These are phyloP conservation scores for Pseudorhombus dupliciocellatus DNA, from an alignment of 2,113 vertebrate genomes.

Conservation along the genomic window DNA sequence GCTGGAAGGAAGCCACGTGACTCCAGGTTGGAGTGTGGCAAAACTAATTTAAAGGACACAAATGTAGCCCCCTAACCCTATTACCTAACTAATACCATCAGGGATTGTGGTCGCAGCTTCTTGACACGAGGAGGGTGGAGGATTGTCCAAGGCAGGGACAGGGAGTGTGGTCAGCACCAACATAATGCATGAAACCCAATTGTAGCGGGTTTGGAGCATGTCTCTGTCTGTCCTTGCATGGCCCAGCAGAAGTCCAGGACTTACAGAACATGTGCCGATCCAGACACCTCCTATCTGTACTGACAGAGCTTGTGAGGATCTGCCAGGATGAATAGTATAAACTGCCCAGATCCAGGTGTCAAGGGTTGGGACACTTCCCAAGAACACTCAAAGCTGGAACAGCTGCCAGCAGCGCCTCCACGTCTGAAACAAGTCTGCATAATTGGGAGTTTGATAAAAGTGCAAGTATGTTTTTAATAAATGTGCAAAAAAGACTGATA, in stretches of 20 bases:
- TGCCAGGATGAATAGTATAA: not conserved
- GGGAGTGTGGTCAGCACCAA: not conserved
- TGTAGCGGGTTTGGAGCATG: not conserved
- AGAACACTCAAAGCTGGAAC: not conserved
- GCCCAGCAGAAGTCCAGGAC: not conserved
- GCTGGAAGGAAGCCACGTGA: too few relatives aligned
- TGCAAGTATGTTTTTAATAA: not conserved
- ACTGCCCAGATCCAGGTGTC: not conserved
- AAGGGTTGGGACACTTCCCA: not conserved
- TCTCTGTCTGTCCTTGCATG: not conserved
- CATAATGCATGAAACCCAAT: not conserved
- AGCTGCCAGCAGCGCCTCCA: not conserved
- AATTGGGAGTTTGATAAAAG: not conserved
- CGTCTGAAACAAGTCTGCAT: not conserved
- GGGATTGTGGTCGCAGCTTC: not conserved
- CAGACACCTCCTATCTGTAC: not conserved
- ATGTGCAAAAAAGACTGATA: too few relatives aligned
- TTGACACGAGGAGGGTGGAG: not conserved
- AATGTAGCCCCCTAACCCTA: not conserved
- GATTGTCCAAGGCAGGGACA: not conserved
- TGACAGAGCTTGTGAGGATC: not conserved
- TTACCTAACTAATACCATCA: not conserved
- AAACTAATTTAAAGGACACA: not conserved
- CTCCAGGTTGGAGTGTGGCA: too few relatives aligned
- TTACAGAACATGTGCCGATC: not conserved